Percentiles rank a stretch among this genome's conserved stretches.
phyloP scores from a whole-genome alignment of 2,888 invertebrate species.

The Dione juno region DNA sequence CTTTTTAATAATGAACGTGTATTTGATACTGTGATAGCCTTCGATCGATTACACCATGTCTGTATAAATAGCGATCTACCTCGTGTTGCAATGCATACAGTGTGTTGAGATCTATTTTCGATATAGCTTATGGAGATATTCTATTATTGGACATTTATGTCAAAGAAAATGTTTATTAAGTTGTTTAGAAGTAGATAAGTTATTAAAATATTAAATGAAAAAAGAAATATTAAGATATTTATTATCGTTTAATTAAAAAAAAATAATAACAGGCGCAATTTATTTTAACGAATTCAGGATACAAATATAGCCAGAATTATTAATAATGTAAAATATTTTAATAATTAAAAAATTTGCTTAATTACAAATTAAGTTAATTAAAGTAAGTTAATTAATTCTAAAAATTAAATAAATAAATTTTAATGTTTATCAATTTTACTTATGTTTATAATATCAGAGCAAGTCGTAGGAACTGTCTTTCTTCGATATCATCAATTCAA shows the following conservation, averaged over 20 bases:
- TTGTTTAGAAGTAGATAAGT: not conserved
- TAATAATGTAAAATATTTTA: too few relatives aligned
- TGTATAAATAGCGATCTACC: slow-evolving; percentile 27
- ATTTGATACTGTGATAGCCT: slow-evolving; percentile 18
- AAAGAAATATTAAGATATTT: not conserved
- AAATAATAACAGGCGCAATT: too few relatives aligned
- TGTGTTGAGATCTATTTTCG: slow-evolving; percentile 12
- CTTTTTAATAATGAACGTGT: slow-evolving; percentile 17
- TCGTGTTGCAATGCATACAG: slow-evolving; percentile 10
- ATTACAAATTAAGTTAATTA: too few relatives aligned
- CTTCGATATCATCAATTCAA: too few relatives aligned
- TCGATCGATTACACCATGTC: slow-evolving; percentile 21
- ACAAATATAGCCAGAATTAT: too few relatives aligned
- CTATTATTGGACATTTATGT: slow-evolving; percentile 10
- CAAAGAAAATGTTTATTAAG: not conserved
- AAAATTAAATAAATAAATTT: too few relatives aligned
- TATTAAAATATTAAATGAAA: not conserved
- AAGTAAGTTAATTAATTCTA: too few relatives aligned
- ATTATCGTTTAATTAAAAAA: not conserved
- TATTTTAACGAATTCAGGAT: too few relatives aligned
- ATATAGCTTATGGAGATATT: slow-evolving; percentile 3
- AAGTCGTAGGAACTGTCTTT: too few relatives aligned
- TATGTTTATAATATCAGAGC: too few relatives aligned
- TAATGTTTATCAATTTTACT: too few relatives aligned
- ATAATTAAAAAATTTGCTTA: too few relatives aligned